Percentiles rank a stretch among this genome's conserved stretches.
Conservation (phyloP, 2,797 vertebrate genomes). For the Hephaestus fuliginosus region DNA sequence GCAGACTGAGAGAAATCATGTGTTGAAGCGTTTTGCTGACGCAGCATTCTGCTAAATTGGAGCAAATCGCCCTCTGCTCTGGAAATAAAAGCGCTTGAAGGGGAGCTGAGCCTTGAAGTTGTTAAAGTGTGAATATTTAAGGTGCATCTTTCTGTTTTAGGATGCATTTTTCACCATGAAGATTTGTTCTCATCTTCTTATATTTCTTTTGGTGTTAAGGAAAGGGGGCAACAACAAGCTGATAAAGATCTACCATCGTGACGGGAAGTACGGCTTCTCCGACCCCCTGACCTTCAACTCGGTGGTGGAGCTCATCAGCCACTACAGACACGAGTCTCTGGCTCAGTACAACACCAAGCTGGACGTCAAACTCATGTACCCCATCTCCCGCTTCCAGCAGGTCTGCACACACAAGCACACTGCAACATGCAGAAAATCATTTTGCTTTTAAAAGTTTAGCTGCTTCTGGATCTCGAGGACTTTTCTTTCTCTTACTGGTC, state of each 20-base stretch:
- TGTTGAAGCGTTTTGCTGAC: conserved; percentile 31
- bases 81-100: conserved; percentile 17
- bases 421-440: not conserved
- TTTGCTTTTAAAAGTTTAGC: not conserved
- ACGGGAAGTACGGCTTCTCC: conserved; percentile 95
- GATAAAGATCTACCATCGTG: conserved; percentile 96
- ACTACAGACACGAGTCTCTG: conserved; percentile 95
- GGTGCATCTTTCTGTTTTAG: not conserved
- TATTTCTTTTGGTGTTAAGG: conserved; percentile 62
- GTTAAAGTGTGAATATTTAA: conserved; percentile 9
- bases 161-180: not conserved
- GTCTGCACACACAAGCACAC: conserved; percentile 69
- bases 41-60: conserved; percentile 42
- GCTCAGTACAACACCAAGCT: conserved; percentile 97
- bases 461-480: not conserved
- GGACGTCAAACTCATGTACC: conserved; percentile 94
- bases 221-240: conserved; percentile 98
- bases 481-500: not conserved
- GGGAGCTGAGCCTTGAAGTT: not conserved
- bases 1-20: conserved; percentile 37
- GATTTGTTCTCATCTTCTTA: not conserved
- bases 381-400: conserved; percentile 91
- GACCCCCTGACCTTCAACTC: conserved; percentile 95
- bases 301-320: conserved; percentile 95
- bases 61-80: conserved; percentile 37